Base-by-base conservation (phyloP, 1,140 invertebrate species). In the Manduca sexta region DNA sequence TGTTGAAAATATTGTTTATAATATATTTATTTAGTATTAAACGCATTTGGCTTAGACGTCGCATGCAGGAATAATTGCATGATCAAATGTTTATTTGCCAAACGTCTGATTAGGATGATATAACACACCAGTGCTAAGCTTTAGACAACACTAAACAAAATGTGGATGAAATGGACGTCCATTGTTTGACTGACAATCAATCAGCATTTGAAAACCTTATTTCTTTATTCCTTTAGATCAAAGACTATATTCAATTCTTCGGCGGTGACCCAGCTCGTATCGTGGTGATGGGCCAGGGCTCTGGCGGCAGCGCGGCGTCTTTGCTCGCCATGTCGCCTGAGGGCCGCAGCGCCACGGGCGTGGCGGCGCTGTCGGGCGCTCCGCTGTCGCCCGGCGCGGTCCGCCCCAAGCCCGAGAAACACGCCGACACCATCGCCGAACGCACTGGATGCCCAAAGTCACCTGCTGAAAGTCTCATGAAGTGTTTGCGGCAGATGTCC, bases 171-270 rank as follows among this genome's bases (percentile, higher is more conserved):
- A n/a, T n/a, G n/a, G n/a, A n/a, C n/a, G n/a, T n/a, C n/a, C n/a
- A n/a, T n/a, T n/a, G n/a, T n/a, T n/a, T n/a, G n/a, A 35, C 14
- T 11, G 5, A 10, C 5, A 35, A n/a, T 4, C 11, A n/a, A 12
- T 35, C 1, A 31, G 30, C 30, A 38, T 38, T 38, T n/a, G n/a
- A n/a, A n/a, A n/a, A n/a, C n/a, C n/a, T n/a, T n/a, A n/a, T n/a
- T n/a, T n/a, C n/a, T 17, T 40, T 33, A 18, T 16, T 35, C 11
- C 50, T 56, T 13, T 34, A 84, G 91, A 84, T 92, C 1, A 80
- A 89, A 51, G 87, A 91, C 52, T 91, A 94, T 69, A 92, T 91
- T 60, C 86, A 86, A 59, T 90, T 89, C 53, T 94, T 95, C 58
- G 92, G 92, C 4, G 93, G 93, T 12, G 90, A 95, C 67, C 87